Evolutionary conservation across 2,113 vertebrate species (phyloP).

Genomic region (Microtus richardsoni): DNA sequence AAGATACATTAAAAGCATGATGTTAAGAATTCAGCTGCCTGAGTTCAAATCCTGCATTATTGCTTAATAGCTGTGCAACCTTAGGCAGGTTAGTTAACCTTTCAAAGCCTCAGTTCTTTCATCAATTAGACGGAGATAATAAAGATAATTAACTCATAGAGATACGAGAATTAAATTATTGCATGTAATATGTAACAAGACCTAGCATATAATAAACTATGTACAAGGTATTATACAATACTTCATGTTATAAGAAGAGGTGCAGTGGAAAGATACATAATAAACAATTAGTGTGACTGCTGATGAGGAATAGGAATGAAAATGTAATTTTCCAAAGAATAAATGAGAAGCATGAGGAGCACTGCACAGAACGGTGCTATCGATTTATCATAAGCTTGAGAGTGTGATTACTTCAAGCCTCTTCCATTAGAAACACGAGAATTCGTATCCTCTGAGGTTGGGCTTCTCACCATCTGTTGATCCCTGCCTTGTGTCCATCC

Average conservation of each 20-base stretch:
- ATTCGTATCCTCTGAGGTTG: background rate
- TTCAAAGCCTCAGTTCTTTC: constrained; percentile 4
- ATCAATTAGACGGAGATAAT: background rate
- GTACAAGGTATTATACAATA: background rate
- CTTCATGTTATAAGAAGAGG: background rate
- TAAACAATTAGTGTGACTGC: constrained; percentile 1
- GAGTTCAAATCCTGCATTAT: constrained; percentile 1
- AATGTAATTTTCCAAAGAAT: background rate
- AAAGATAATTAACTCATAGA: background rate
- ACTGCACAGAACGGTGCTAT: background rate
- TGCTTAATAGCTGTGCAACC: background rate
- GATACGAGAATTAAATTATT: constrained; percentile 11
- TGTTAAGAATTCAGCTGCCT: background rate
- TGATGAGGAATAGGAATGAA: background rate
- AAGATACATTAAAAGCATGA: background rate
- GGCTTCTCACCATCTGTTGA: background rate
- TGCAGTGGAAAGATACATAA: background rate
- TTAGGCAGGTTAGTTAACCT: constrained; percentile 27
- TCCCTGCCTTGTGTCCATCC: background rate
- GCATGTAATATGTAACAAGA: background rate
- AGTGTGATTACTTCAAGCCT: constrained; percentile 22
- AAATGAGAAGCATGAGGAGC: background rate
- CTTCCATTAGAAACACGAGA: background rate
- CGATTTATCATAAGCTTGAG: background rate
- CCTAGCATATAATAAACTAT: background rate